A percentile compares a stretch with the other conserved stretches of the same genome.
phyloP scores from a whole-genome alignment of 2,888 invertebrate genomes.

The Sinelater perroti region DNA sequence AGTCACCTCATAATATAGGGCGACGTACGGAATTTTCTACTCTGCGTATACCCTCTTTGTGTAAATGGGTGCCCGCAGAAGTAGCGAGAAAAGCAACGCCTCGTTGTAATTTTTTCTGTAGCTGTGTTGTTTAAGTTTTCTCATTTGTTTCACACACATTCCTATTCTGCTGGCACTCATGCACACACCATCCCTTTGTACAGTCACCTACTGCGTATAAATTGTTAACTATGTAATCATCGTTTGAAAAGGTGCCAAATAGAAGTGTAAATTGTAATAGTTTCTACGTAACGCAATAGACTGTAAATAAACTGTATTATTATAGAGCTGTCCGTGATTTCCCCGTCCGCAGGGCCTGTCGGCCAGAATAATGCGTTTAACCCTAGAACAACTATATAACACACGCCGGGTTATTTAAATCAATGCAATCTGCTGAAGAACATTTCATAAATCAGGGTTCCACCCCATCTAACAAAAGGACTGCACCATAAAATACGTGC shows the following conservation, averaged over 20 bases:
- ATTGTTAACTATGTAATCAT: constrained; percentile 23
- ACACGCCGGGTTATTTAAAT: constrained; percentile 27
- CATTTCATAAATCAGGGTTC: constrained; percentile 49
- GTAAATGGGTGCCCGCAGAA: too few relatives aligned
- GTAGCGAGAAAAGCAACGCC: too few relatives aligned
- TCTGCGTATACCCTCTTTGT: too few relatives aligned
- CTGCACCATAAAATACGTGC: constrained; percentile 47
- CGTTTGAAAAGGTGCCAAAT: constrained; percentile 26
- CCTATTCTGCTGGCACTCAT: too few relatives aligned
- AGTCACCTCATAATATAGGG: too few relatives aligned
- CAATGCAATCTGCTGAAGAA: constrained; percentile 30
- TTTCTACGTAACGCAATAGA: constrained; percentile 22
- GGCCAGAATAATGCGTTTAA: neutral
- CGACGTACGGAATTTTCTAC: too few relatives aligned
- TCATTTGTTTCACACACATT: too few relatives aligned
- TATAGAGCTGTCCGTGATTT: neutral
- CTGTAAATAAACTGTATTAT: constrained; percentile 28
- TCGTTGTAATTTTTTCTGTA: too few relatives aligned
- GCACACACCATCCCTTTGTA: neutral
- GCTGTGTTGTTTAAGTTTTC: too few relatives aligned
- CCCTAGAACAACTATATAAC: constrained; percentile 9
- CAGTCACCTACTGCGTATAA: constrained; percentile 8
- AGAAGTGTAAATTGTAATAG: constrained; percentile 15
- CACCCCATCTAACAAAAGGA: constrained; percentile 50
- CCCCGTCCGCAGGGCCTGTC: neutral